These are phyloP conservation scores for Scaptomyza graminum DNA, from an alignment of 1,140 invertebrate species.

Conservation along the genomic window DNA sequence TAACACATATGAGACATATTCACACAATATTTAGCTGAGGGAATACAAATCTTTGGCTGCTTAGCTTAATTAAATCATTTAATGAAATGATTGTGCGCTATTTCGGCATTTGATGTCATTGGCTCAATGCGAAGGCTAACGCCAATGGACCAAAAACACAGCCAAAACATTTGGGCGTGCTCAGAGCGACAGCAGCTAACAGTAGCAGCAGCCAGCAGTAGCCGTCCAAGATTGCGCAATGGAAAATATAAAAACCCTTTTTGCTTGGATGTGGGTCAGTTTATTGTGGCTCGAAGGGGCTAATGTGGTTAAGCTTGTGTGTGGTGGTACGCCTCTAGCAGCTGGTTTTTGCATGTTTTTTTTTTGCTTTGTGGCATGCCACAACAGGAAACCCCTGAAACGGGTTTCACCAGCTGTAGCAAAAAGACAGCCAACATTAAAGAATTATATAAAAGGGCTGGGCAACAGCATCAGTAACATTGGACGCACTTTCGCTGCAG, in stretches of 20 bases:
- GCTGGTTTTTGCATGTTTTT: slow-evolving; percentile 42
- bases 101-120: slow-evolving; percentile 72
- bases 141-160: slow-evolving; percentile 10
- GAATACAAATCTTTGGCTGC: slow-evolving; percentile 58
- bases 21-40: not conserved
- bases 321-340: slow-evolving; percentile 36
- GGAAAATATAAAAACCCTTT: slow-evolving; percentile 21
- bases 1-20: slow-evolving; percentile 1
- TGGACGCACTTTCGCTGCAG: slow-evolving; percentile 65
- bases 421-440: slow-evolving; percentile 5
- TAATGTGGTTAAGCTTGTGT: slow-evolving; percentile 47
- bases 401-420: slow-evolving; percentile 52
- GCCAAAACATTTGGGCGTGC: slow-evolving; percentile 6
- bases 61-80: slow-evolving; percentile 83
- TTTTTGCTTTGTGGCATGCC: slow-evolving; percentile 66
- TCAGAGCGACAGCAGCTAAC: not conserved
- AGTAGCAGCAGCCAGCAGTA: slow-evolving; percentile 1
- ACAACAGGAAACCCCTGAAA: slow-evolving; percentile 58
- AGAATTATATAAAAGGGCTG: slow-evolving; percentile 17
- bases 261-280: slow-evolving; percentile 66
- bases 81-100: slow-evolving; percentile 81
- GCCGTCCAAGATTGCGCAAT: slow-evolving; percentile 37
- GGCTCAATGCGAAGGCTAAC: slow-evolving; percentile 76
- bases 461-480: slow-evolving; percentile 29
- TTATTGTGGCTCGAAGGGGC: slow-evolving; percentile 21